Conservation (phyloP, 2,113 vertebrate genomes). For the Cromileptes altivelis region DNA sequence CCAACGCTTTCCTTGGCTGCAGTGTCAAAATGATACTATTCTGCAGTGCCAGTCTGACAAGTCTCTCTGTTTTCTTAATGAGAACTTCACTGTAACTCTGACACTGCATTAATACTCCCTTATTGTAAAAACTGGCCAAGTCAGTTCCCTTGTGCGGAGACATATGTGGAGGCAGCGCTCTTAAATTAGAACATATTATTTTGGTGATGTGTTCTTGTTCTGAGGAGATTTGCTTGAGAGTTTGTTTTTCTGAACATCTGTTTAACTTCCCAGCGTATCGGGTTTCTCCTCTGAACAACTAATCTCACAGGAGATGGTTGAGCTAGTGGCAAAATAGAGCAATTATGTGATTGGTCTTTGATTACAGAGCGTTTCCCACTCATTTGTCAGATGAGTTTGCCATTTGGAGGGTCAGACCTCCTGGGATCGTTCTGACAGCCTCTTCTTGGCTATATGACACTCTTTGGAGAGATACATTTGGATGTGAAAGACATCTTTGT, state of each 20-base stretch:
- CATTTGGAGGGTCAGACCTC: constrained; percentile 73
- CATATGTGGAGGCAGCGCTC: constrained; percentile 28
- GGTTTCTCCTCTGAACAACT: constrained; percentile 77
- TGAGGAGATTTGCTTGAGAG: constrained; percentile 44
- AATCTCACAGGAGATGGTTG: constrained; percentile 81
- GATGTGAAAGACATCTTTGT: constrained; percentile 44
- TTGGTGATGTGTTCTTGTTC: constrained; percentile 66
- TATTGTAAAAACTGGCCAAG: not conserved
- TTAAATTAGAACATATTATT: constrained; percentile 78
- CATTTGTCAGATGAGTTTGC: constrained; percentile 79
- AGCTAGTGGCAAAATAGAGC: constrained; percentile 82
- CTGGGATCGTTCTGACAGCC: constrained; percentile 68
- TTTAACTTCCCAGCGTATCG: constrained; percentile 84
- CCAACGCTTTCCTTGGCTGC: not conserved
- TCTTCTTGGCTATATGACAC: constrained; percentile 35
- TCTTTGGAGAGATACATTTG: constrained; percentile 24
- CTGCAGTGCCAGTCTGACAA: not conserved
- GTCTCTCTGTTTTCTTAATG: constrained; percentile 6
- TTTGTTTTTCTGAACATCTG: constrained; percentile 83
- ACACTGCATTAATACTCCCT: constrained; percentile 2
- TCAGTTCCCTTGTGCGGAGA: not conserved
- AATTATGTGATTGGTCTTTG: constrained; percentile 87
- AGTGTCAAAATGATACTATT: constrained; percentile 5
- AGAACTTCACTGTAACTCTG: constrained; percentile 5
- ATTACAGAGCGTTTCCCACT: constrained; percentile 79